phyloP scores from a whole-genome alignment of 2,113 vertebrate genomes.

The Corythaeola cristata region DNA sequence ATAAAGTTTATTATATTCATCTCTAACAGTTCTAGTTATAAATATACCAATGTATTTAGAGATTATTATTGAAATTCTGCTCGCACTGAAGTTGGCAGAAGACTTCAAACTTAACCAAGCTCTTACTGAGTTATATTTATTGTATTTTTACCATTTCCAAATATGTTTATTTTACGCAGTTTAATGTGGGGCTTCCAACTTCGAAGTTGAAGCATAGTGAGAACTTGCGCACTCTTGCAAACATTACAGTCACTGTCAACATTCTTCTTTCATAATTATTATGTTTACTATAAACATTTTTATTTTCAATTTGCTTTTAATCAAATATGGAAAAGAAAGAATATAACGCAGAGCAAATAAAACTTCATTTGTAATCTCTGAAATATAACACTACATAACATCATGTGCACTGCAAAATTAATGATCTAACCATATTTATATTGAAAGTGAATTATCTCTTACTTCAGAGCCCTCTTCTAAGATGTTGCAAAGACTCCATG shows the following conservation, averaged over 20 bases:
- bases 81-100: not conserved
- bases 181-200: not conserved
- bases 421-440: not conserved
- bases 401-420: not conserved
- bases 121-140: not conserved
- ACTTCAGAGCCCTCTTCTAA: not conserved
- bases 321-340: not conserved
- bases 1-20: not conserved
- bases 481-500: not conserved
- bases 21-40: not conserved
- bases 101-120: not conserved
- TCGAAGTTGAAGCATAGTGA: rapidly evolving
- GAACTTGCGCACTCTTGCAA: not conserved
- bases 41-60: not conserved
- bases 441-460: not conserved
- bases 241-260: not conserved
- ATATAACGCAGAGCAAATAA: not conserved
- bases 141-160: not conserved
- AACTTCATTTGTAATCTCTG: not conserved
- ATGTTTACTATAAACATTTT: not conserved
- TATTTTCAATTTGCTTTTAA: not conserved
- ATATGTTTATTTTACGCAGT: not conserved
- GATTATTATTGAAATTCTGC: not conserved
- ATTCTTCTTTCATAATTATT: not conserved
- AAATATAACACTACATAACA: not conserved